These are phyloP conservation scores for Triplophysa bombifrons DNA, from an alignment of 2,797 vertebrate species.

Conservation along the genomic window DNA sequence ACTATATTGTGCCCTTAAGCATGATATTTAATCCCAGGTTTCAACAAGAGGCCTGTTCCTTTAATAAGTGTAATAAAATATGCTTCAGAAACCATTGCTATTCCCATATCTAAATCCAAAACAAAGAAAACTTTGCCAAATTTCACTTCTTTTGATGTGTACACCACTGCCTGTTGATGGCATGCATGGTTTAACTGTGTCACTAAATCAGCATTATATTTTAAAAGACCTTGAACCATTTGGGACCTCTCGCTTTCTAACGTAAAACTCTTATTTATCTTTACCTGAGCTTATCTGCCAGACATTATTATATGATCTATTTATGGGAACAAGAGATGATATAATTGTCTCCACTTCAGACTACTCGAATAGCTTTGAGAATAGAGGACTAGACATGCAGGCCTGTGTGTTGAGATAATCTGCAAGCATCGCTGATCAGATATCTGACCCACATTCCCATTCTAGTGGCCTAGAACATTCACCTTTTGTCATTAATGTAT, in stretches of 20 bases:
- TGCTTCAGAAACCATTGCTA: not conserved
- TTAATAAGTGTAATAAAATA: slow-evolving; percentile 5
- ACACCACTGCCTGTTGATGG: not conserved
- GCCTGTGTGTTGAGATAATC: slow-evolving; percentile 1
- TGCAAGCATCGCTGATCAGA: slow-evolving; percentile 26
- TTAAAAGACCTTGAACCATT: not conserved
- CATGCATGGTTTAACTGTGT: not conserved
- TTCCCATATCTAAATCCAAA: not conserved
- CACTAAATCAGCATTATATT: slow-evolving; percentile 14
- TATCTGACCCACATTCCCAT: slow-evolving; percentile 50
- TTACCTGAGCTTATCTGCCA: not conserved
- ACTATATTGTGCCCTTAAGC: slow-evolving; percentile 7
- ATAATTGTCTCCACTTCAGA: slow-evolving; percentile 14
- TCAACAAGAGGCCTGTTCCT: not conserved
- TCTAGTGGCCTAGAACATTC: slow-evolving; percentile 29
- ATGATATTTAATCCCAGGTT: slow-evolving; percentile 10
- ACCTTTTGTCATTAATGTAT: slow-evolving; percentile 46
- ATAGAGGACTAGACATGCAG: slow-evolving; percentile 6
- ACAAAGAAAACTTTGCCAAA: too few species aligned
- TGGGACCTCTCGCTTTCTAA: not conserved
- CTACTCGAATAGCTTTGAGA: slow-evolving; percentile 21
- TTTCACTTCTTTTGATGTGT: not conserved
- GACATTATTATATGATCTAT: slow-evolving; percentile 24
- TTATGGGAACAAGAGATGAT: slow-evolving; percentile 18
- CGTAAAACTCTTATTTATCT: not conserved